These are phyloP conservation scores for Nephrocerus scutellatus DNA, from an alignment of 2,888 invertebrate genomes.

Conservation along the genomic window DNA sequence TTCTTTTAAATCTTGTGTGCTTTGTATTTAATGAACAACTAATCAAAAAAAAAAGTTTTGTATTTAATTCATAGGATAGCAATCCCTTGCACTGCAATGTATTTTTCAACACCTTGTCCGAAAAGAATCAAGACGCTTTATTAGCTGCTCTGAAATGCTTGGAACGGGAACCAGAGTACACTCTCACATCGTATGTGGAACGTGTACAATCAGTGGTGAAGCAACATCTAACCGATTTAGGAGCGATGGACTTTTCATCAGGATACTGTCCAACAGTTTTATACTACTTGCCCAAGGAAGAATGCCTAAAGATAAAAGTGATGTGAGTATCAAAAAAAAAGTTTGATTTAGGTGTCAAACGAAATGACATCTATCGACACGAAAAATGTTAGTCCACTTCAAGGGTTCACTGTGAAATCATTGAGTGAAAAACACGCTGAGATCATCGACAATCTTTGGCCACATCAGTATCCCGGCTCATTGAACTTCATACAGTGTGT, in stretches of 20 bases:
- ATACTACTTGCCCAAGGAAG: conserved; percentile 7
- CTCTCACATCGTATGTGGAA: conserved; percentile 7
- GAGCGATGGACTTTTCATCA: conserved; percentile 2
- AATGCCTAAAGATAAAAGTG: conserved; percentile 5
- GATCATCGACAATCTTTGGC: conserved; percentile 9
- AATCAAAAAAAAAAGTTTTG: no score
- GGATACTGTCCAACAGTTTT: conserved; percentile 5
- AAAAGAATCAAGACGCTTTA: neutral
- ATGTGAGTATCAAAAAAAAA: conserved; percentile 6
- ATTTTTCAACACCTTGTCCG: conserved; percentile 4
- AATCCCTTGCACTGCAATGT: conserved; percentile 2
- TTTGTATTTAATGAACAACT: no score
- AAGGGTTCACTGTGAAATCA: conserved; percentile 7
- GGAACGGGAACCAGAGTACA: conserved; percentile 2
- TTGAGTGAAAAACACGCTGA: neutral
- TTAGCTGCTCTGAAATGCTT: conserved; percentile 2
- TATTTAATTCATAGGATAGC: conserved; percentile 7
- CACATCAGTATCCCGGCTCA: conserved; percentile 19
- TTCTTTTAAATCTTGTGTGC: no score
- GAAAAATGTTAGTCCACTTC: no score
- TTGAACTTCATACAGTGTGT: conserved; percentile 18
- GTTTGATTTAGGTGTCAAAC: conserved; percentile 11
- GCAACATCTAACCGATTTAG: conserved; percentile 4
- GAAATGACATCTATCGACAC: no score
- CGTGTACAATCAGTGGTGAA: neutral